phyloP scores from a whole-genome alignment of 2,113 vertebrate species.

The Morone saxatilis region DNA sequence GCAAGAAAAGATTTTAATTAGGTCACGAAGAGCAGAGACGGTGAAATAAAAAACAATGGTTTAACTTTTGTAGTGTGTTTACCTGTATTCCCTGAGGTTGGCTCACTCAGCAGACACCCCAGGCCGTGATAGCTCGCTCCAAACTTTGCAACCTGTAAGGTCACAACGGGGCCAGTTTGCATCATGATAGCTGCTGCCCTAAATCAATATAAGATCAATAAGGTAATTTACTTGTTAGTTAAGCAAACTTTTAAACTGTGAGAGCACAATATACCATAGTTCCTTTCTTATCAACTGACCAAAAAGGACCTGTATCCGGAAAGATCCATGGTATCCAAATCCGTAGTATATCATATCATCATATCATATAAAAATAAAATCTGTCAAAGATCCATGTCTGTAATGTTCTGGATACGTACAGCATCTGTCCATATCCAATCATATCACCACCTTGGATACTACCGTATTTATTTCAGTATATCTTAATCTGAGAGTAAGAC shows the following conservation, averaged over 20 bases:
- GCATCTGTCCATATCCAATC: too few species aligned
- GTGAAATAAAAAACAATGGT: too few species aligned
- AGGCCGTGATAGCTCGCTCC: slow-evolving; percentile 92
- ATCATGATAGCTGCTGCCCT: slow-evolving; percentile 95
- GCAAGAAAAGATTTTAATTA: not conserved
- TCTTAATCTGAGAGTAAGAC: not conserved
- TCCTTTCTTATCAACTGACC: too few species aligned
- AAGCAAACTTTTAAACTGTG: too few species aligned
- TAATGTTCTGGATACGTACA: too few species aligned
- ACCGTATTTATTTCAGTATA: not conserved
- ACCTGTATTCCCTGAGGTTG: slow-evolving; percentile 86
- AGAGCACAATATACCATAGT: not conserved
- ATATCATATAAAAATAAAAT: too few species aligned
- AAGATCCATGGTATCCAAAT: too few species aligned
- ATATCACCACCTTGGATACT: too few species aligned
- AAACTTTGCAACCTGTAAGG: slow-evolving; percentile 91
- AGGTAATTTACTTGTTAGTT: not conserved
- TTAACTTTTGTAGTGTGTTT: slow-evolving; percentile 21
- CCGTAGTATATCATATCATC: too few species aligned
- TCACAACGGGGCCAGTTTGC: slow-evolving; percentile 92
- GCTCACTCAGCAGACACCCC: slow-evolving; percentile 88
- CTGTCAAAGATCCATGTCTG: too few species aligned
- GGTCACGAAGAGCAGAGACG: not conserved
- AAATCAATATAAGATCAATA: slow-evolving; percentile 19
- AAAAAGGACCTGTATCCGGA: too few species aligned